Evolutionary conservation across 2,113 vertebrate genomes (phyloP).

Genomic region (Cyanocitta stelleri): DNA sequence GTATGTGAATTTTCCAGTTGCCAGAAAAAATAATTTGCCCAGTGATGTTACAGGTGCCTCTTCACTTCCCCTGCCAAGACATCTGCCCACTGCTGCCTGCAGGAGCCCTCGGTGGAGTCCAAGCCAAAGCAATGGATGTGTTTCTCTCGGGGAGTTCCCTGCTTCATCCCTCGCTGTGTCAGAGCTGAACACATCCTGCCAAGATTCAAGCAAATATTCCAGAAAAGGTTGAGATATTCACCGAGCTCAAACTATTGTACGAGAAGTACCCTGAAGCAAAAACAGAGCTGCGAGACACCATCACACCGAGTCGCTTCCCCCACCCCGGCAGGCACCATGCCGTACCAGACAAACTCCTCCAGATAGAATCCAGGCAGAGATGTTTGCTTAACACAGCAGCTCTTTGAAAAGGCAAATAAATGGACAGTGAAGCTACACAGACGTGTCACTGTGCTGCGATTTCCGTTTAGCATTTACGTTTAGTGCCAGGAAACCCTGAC

Average conservation of each 20-base stretch:
- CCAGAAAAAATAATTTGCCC: not conserved
- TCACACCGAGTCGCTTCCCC: not conserved
- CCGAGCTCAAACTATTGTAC: not conserved
- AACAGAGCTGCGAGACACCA: slow-evolving; percentile 1
- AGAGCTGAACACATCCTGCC: slow-evolving; percentile 10
- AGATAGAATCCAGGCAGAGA: slow-evolving; percentile 47
- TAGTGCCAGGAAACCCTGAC: slow-evolving; percentile 62
- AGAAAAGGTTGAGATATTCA: slow-evolving; percentile 38
- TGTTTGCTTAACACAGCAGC: slow-evolving; percentile 64
- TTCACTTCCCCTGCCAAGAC: slow-evolving; percentile 25
- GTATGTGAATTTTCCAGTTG: not conserved
- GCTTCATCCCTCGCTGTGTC: not conserved
- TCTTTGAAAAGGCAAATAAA: slow-evolving; percentile 67
- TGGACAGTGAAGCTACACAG: slow-evolving; percentile 59
- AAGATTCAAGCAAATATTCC: not conserved
- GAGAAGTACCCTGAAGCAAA: slow-evolving; percentile 48
- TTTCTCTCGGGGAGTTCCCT: slow-evolving; percentile 9
- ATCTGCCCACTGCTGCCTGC: slow-evolving; percentile 15
- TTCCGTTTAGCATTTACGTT: slow-evolving; percentile 55
- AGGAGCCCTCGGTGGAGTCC: not conserved
- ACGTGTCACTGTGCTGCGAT: slow-evolving; percentile 56
- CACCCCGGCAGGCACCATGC: not conserved
- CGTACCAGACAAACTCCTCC: slow-evolving; percentile 52
- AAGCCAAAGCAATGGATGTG: not conserved
- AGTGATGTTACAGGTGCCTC: slow-evolving; percentile 33